Evolutionary conservation across 2,888 invertebrate genomes (phyloP), one percentile per base, ranked within the genome.

Genomic region (Andricus curvator): DNA sequence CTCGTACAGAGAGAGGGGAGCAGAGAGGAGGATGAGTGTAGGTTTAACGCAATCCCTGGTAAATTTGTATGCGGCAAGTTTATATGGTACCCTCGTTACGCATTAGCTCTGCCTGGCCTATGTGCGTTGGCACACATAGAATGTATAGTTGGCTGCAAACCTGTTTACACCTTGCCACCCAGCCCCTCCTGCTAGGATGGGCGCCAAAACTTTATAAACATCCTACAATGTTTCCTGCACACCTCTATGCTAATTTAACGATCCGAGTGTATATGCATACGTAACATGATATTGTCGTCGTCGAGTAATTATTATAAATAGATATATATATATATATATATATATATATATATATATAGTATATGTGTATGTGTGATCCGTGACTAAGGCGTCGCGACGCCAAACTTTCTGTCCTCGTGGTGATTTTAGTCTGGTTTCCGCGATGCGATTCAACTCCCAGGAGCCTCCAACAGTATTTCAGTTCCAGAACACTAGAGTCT

Each of bases 1-100:
- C 37, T 6, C 4, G 25, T 3, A 13, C 1, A 15, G 29, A 64
- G 62, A 29, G 15, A 29, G 62, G 15, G 4, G 29, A 29, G 29
- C 1, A 74, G 51, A n/a, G n/a, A 13, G 33, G 33, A 56, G 56
- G 29, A 74, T 74, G 56, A 74, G 33, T 74, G 51, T 33, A 74
- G 74, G 56, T 74, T 74, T 51, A 74, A 74, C 74, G 74, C 74
- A 56, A 74, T 74, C 56, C 56, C 56, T 70, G 74, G 51, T 56
- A 74, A 74, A 56, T 74, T 74, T 74, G 74, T 74, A 74, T 56
- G 56, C 74, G 74, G 29, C 51, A 74, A 74, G 74, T 74, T 74
- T 74, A 74, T 74, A 74, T 74, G 56, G 22, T 74, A 74, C 56
- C 33, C 74, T 74, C 74, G 56, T 74, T 74, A 74, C 22, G 56